Base-by-base conservation (phyloP, 2,888 invertebrate species). In the Macrophya alboannulata region DNA sequence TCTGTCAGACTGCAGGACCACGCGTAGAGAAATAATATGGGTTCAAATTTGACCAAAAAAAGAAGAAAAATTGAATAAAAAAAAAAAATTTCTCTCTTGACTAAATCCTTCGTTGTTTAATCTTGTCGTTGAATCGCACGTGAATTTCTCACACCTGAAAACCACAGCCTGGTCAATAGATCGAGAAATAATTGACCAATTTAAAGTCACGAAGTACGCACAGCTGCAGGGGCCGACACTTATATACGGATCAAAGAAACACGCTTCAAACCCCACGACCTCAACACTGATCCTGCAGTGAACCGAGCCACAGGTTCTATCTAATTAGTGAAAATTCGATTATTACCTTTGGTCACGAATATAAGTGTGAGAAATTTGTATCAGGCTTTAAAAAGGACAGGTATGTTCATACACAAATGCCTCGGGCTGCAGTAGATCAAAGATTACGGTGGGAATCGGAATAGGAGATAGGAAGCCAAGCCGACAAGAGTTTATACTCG, bases 101-200 rank as follows among this genome's bases (percentile, higher is more conserved):
- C 31, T 31, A 31, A 31, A 31, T 31, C 31, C 3, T 31, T 31
- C 31, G 31, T 31, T 31, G 31, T 17, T 17, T 25, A 37, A 15
- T 37, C 15, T 37, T 17, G 37, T 68, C 68, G 37, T 37, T 15
- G 6, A n/a, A n/a, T n/a, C n/a, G 45, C 43, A 25, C 43, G 45
- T 10, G 45, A 74, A 74, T 74, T 25, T 74, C 45, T 10, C 45
- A 45, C 74, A 74, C 31, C 31, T 51, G 17, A 37, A 55, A 37
- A 51, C 12, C 4, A 21, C 25, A 21, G 68, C 12, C 37, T 37
- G 77, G 55, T 62, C 62, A 40, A 81, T 81, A 43, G 81, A 81
- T 81, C 62, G 62, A 15, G 62, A 62, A 79, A 81, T 81, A 81
- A 81, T 81, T 81, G 81, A 81, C 81, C 81, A 81, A 77, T 77